Base-by-base conservation (phyloP, 2,888 invertebrate genomes). In the Ctenicera cuprea region DNA sequence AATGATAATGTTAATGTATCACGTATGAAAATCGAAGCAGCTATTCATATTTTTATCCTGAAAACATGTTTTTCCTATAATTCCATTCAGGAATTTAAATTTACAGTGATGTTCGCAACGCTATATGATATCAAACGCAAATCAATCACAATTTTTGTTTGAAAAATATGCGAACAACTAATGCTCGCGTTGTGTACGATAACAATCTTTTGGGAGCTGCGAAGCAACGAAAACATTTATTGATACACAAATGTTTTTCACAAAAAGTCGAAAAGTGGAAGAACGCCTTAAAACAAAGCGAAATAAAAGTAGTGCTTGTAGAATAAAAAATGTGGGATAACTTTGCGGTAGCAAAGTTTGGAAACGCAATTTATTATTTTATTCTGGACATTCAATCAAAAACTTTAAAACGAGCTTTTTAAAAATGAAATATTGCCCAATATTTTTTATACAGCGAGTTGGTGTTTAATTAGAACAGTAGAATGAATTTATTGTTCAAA, bases 81-180 rank as follows among this genome's bases (percentile, higher is more conserved):
- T 26, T 5, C 26, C 26, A 26, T 5, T 26, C 3, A 26, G 26
- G 26, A 5, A 26, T 26, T 26, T 26, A 26, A 26, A 26, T 26
- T 26, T 26, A 5, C 26, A 3, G 2, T 26, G 26, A 26, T 26
- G 26, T 26, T n/a, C n/a, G n/a, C n/a, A n/a, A n/a, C n/a, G n/a
- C 3, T 26, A 26, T 26, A 26, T 5, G 26, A 5, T 26, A 5
- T 26, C n/a, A 26, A 26, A 5, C 26, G 26, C 14, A 5, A 5
- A 41, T 41, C 43, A 41, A 41, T 41, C 43, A 41, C 43, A 41
- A 41, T n/a, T 41, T 41, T 41, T 41, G 43, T 41, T 41, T 41
- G 43, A 41, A 41, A 26, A 41, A 14, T 14, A 8, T 3, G 9
- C 1, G 43, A 41, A 8, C 43, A 41, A 3, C 43, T 41, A 41